Percentiles rank a stretch among this genome's conserved stretches.
These are phyloP conservation scores for Drosophila stalkeri DNA, from an alignment of 2,888 invertebrate species.

Conservation along the genomic window DNA sequence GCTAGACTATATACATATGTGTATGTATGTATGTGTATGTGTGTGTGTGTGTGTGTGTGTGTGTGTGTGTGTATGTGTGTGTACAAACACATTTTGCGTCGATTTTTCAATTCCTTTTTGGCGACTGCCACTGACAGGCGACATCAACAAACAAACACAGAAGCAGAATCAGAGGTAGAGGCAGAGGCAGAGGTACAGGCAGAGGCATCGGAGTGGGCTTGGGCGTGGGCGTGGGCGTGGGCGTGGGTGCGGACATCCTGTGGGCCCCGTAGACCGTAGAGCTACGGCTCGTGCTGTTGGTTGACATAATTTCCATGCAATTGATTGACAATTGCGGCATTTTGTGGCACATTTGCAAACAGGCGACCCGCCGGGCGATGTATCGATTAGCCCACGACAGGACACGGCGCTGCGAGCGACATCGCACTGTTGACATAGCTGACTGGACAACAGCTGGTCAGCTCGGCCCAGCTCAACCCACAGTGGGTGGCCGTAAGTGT, in stretches of 20 bases:
- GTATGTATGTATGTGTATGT: neutral
- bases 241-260: conserved; percentile 10
- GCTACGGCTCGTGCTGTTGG: conserved; percentile 19
- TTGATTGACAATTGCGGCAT: conserved; percentile 80
- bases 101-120: conserved; percentile 56
- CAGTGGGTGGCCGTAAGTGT: conserved; percentile 38
- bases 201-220: no score
- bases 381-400: conserved; percentile 72
- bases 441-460: conserved; percentile 10
- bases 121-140: conserved; percentile 60
- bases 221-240: conserved; percentile 8
- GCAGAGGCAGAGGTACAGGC: no score
- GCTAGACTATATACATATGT: conserved; percentile 1
- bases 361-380: conserved; percentile 60
- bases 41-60: no score
- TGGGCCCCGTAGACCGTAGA: conserved; percentile 1
- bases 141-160: conserved; percentile 45
- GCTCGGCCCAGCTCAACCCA: neutral
- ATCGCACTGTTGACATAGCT: conserved; percentile 30
- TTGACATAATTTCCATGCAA: conserved; percentile 77
- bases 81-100: conserved; percentile 22
- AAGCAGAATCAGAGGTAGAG: neutral
- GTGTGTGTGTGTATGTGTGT: conserved; percentile 14
- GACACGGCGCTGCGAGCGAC: conserved; percentile 37
- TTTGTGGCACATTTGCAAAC: conserved; percentile 76